phyloP scores from a whole-genome alignment of 2,113 vertebrate genomes.

The Nothocercus julius region DNA sequence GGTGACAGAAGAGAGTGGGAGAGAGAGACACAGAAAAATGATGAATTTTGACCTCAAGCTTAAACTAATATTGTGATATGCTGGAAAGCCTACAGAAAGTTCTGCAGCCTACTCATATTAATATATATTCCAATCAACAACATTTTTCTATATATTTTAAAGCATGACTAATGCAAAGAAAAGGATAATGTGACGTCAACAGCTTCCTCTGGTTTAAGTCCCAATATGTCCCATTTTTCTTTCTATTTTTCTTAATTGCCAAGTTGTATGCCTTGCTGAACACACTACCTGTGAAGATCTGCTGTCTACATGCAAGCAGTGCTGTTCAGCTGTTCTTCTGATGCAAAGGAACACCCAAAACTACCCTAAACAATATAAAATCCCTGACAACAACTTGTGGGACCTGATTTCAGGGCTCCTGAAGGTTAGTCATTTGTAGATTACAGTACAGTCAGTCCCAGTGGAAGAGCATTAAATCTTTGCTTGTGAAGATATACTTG shows the following conservation, averaged over 20 bases:
- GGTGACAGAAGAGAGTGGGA: no score
- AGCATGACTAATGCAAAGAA: background rate
- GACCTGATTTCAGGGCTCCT: background rate
- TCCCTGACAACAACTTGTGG: background rate
- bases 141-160: constrained; percentile 6
- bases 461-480: background rate
- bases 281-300: background rate
- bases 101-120: background rate
- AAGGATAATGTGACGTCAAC: background rate
- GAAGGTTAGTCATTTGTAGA: background rate
- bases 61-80: background rate
- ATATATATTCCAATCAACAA: background rate
- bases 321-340: background rate
- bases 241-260: background rate
- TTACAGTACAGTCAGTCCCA: background rate
- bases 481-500: background rate
- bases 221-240: background rate
- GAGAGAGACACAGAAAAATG: background rate
- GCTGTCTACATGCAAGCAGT: background rate
- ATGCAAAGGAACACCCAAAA: background rate
- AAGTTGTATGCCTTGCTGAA: background rate
- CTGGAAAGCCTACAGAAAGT: background rate
- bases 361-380: background rate
- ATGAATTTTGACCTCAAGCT: background rate
- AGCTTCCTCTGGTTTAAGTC: background rate